Percentiles rank a stretch among this genome's conserved stretches.
These are phyloP conservation scores for Lasioglossum figueresi DNA, from an alignment of 2,888 invertebrate genomes.

Conservation along the genomic window DNA sequence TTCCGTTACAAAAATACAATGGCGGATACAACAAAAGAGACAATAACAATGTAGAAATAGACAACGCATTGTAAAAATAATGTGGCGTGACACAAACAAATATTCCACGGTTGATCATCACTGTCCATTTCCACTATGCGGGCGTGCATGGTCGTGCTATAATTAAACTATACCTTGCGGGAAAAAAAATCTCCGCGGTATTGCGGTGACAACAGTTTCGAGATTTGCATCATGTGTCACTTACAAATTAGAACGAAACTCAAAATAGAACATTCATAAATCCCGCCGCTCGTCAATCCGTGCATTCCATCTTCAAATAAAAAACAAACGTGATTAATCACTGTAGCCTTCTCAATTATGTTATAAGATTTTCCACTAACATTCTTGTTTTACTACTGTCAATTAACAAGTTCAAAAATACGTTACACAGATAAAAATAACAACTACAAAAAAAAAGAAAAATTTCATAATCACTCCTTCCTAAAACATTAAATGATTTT, in stretches of 20 bases:
- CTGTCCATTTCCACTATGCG: slow-evolving; percentile 47
- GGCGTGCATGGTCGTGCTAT: slow-evolving; percentile 66
- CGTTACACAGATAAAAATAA: not conserved
- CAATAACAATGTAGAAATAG: not conserved
- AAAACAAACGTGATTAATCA: not conserved
- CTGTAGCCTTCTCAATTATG: not conserved
- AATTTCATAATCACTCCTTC: not conserved
- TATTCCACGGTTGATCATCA: slow-evolving; percentile 13
- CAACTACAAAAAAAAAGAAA: not conserved
- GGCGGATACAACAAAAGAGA: not conserved
- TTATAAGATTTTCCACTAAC: not conserved
- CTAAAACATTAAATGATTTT: not conserved
- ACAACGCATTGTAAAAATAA: slow-evolving; percentile 13
- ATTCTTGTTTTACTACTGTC: not conserved
- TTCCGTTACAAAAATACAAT: not conserved
- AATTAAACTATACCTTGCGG: slow-evolving; percentile 69
- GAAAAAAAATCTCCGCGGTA: slow-evolving; percentile 43
- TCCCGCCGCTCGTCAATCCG: not conserved
- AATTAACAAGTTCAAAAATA: not conserved
- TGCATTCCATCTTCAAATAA: not conserved
- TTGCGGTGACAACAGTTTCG: slow-evolving; percentile 30
- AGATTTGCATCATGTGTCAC: slow-evolving; percentile 33
- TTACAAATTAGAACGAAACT: slow-evolving; percentile 27
- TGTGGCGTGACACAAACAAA: slow-evolving; percentile 43
- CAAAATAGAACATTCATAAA: slow-evolving; percentile 21